These are phyloP conservation scores for Eira barbara DNA, from an alignment of 2,113 vertebrate species.

Conservation along the genomic window DNA sequence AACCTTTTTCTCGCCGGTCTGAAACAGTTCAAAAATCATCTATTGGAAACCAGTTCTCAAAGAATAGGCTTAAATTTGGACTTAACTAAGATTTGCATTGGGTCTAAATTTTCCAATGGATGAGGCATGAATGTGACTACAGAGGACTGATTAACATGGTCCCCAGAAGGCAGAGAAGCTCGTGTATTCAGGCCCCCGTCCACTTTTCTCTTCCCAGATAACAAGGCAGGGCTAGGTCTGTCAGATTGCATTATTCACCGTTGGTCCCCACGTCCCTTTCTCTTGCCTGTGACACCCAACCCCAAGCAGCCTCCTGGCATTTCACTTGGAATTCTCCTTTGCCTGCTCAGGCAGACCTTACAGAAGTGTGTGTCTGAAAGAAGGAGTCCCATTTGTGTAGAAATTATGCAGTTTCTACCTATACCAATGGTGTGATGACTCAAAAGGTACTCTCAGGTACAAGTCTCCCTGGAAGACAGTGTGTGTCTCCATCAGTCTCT, in stretches of 20 bases:
- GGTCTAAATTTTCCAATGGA: background rate
- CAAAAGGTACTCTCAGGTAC: background rate
- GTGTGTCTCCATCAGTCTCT: background rate
- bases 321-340: background rate
- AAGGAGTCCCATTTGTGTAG: background rate
- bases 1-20: background rate
- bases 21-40: slow-evolving; percentile 17
- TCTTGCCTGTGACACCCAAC: background rate
- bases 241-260: background rate
- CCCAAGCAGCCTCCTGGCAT: background rate
- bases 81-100: background rate
- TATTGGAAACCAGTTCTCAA: background rate
- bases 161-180: background rate
- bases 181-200: background rate
- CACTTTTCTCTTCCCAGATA: background rate
- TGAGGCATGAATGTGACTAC: background rate
- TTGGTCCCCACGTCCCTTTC: background rate
- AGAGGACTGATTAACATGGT: no score
- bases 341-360: background rate
- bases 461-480: background rate
- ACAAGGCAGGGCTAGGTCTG: background rate
- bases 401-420: background rate
- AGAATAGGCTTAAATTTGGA: background rate
- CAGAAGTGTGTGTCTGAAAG: background rate
- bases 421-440: background rate